Evolutionary conservation across 2,888 invertebrate species (phyloP).

Genomic region (Sepioteuthis lessoniana): DNA sequence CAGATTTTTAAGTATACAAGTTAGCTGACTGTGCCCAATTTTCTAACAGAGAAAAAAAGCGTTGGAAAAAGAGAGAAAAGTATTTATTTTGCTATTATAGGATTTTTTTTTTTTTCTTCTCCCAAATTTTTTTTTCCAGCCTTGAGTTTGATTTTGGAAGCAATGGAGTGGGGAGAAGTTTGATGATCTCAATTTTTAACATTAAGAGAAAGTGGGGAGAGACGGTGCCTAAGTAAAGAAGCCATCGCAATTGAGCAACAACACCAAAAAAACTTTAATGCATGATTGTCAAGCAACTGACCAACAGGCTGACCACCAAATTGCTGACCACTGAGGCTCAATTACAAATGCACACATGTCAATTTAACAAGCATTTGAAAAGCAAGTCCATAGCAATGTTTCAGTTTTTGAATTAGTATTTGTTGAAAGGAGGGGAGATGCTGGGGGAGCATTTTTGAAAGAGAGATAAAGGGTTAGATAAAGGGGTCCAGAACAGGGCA

Average conservation of each 20-base stretch:
- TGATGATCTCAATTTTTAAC: no score
- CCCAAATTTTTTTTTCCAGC: background rate
- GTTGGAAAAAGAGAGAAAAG: background rate
- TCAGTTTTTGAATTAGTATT: no score
- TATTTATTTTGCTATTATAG: background rate
- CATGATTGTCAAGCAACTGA: constrained; percentile 15
- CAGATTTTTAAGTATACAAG: background rate
- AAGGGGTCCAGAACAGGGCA: background rate
- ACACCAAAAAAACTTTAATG: background rate
- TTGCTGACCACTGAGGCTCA: background rate
- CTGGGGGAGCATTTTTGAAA: no score
- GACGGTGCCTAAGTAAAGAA: no score
- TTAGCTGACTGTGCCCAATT: background rate
- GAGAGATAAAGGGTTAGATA: background rate
- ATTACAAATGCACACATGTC: background rate
- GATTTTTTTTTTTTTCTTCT: no score
- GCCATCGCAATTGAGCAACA: no score
- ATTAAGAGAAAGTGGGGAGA: no score
- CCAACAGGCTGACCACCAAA: background rate
- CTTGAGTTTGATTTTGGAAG: background rate
- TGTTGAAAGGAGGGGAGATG: no score
- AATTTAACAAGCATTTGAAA: no score
- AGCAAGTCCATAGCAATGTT: no score
- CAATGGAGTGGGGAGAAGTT: no score
- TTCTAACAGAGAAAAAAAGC: background rate